A percentile compares a stretch with the other conserved stretches of the same genome.
phyloP scores from a whole-genome alignment of 1,140 invertebrate species.

The Drosophila kurseongensis region DNA sequence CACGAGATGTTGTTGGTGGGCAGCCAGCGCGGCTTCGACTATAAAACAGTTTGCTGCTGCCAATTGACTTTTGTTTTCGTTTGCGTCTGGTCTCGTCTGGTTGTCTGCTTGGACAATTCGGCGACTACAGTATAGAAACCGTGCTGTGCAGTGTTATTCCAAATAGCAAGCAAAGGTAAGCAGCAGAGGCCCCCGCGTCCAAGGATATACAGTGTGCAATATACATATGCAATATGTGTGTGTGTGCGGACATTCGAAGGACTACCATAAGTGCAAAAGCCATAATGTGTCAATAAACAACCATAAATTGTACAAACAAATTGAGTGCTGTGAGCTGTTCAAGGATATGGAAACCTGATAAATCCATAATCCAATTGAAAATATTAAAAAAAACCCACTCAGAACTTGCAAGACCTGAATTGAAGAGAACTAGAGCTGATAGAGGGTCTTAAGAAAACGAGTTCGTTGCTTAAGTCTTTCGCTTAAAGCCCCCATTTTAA shows the following conservation, averaged over 20 bases:
- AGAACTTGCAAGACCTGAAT: conserved; percentile 29
- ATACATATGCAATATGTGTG: conserved; percentile 13
- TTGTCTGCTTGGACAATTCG: conserved; percentile 67
- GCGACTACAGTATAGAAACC: conserved; percentile 52
- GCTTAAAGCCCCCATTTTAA: neutral
- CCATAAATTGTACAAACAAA: conserved; percentile 9
- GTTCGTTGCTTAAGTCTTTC: conserved; percentile 56
- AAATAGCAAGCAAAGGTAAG: conserved; percentile 72
- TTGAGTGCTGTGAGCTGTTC: conserved; percentile 44
- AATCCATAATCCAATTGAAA: conserved; percentile 14
- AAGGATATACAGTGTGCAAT: conserved; percentile 64
- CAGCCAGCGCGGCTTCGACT: conserved; percentile 41
- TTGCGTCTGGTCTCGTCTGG: conserved; percentile 83
- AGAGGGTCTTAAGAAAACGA: conserved; percentile 12
- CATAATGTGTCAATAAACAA: conserved; percentile 29
- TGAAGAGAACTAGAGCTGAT: conserved; percentile 20
- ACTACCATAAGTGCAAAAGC: conserved; percentile 35
- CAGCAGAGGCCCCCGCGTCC: conserved; percentile 32
- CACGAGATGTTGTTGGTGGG: conserved; percentile 32
- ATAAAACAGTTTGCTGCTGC: conserved; percentile 77
- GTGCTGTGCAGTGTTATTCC: conserved; percentile 47
- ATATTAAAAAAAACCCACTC: conserved; percentile 6
- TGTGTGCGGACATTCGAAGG: conserved; percentile 46
- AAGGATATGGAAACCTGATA: conserved; percentile 31
- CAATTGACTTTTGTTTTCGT: conserved; percentile 81